Evolutionary conservation across 2,113 vertebrate genomes (phyloP), one percentile per base, ranked within the genome.

Genomic region (Dermatemys mawii): DNA sequence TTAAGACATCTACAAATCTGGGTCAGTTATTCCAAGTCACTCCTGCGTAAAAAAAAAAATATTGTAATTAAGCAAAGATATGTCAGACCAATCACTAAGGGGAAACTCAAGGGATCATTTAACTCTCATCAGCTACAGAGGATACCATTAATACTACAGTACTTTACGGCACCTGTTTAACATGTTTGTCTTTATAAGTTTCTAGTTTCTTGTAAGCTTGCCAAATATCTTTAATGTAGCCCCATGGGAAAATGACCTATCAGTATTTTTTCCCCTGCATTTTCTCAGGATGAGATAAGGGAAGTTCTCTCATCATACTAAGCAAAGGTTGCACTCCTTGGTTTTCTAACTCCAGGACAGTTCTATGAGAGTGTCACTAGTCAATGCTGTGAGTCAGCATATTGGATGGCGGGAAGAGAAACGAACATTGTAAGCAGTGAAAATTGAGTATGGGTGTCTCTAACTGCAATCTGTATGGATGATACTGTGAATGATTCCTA

Each of bases 181-280:
- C 35, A 87, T 86, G 50, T 91, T 95, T 95, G 83, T 87, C 94
- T 93, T 94, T 81, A 89, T 53, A 83, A 49, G 63, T 88, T 89
- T 96, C 78, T 87, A 82, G 85, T 95, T 97, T 94, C 90, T 95
- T 95, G 94, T 96, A 90, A 94, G 27, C 29, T 89, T 96, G 93
- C 76, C 90, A 97, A 84, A 49, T 86, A 46, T 83, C 94, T 97
- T 97, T 81, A 95, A 85, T 87, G 83, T 86, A 97, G 79, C 53
- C 92, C n/a, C 90, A 86, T 95, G 95, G 92, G 97, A 97, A 97
- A 97, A 96, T 96, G 95, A 97, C 84, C 94, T 97, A 89, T 83
- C 92, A 90, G 95, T 93, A 86, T 89, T 94, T 79, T 54, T 41
- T 90, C 13, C 5, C 27, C 63, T 88, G 90, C 91, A 88, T 96